Conservation (phyloP, 2,797 vertebrate genomes). For the Molothrus ater region DNA sequence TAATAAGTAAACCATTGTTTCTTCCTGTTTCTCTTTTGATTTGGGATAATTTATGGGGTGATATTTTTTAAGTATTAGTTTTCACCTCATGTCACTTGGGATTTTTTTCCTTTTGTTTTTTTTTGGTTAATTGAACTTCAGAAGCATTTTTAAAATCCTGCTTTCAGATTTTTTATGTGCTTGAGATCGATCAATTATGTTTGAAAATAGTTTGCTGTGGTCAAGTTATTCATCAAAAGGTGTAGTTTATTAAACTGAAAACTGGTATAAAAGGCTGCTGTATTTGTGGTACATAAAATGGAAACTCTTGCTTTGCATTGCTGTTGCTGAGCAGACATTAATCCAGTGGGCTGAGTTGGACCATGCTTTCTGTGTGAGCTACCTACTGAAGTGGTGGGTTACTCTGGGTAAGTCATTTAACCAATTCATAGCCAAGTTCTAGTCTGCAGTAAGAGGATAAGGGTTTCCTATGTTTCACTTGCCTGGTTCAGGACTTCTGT, state of each 20-base stretch:
- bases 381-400: neutral
- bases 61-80: neutral
- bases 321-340: neutral
- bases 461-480: neutral
- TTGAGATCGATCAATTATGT: neutral
- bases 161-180: neutral
- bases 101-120: neutral
- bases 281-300: neutral
- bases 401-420: neutral
- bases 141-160: neutral
- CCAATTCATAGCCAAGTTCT: neutral
- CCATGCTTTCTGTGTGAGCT: neutral
- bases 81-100: accelerated
- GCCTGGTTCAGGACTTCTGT: neutral
- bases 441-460: neutral
- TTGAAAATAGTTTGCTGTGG: neutral
- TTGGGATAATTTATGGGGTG: neutral
- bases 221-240: neutral
- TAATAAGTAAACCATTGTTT: neutral
- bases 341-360: neutral
- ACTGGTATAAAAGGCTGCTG: neutral
- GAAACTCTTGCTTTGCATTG: neutral
- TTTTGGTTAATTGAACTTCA: neutral
- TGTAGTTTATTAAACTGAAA: neutral
- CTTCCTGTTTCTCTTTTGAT: neutral